These are phyloP conservation scores for Leptinotarsa lineolata DNA, from an alignment of 1,140 invertebrate genomes.

Conservation along the genomic window DNA sequence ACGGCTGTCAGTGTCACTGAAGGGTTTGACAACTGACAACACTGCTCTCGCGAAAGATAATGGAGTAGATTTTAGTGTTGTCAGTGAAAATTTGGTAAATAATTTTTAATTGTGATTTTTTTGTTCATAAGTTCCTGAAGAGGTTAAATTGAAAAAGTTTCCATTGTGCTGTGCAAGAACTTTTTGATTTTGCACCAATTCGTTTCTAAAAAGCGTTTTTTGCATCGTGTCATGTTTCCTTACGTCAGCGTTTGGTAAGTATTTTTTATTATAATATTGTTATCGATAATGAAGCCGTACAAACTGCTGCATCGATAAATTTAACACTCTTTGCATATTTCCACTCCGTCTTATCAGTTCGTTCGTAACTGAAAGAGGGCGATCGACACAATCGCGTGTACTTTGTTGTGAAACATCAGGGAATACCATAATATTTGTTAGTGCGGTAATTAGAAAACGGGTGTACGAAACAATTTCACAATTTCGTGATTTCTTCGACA, in stretches of 20 bases:
- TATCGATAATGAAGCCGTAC: not conserved
- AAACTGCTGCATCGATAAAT: constrained; percentile 7
- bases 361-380: not conserved
- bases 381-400: not conserved
- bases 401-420: constrained; percentile 10
- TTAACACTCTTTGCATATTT: not conserved
- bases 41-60: not conserved
- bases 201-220: not conserved
- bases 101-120: not conserved
- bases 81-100: constrained; percentile 2
- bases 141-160: not conserved
- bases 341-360: not conserved
- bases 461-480: constrained; percentile 10
- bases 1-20: no score
- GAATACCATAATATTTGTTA: constrained; percentile 6
- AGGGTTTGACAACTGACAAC: not conserved
- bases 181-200: not conserved
- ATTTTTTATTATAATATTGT: constrained; percentile 20
- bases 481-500: constrained; percentile 5
- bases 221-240: constrained; percentile 26
- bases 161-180: not conserved
- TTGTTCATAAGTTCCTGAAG: not conserved
- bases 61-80: constrained; percentile 2
- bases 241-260: constrained; percentile 33
- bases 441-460: constrained; percentile 24